Evolutionary conservation across 2,113 vertebrate genomes (phyloP).

Genomic region (Myrmecophaga tridactyla): DNA sequence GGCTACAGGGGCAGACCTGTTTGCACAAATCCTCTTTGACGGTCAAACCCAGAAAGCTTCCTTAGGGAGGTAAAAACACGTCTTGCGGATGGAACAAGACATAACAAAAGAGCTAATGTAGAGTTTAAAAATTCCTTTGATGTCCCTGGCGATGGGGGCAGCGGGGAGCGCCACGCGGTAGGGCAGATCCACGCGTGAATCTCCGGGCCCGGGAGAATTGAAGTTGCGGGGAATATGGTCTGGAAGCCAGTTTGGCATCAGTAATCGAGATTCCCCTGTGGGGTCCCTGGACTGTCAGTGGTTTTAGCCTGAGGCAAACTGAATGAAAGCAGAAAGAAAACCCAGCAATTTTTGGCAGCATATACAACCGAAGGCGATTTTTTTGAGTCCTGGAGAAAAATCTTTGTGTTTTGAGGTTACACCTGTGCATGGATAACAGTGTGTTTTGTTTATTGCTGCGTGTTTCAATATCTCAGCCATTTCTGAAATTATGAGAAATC

Average conservation of each 20-base stretch:
- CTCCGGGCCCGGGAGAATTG: neutral
- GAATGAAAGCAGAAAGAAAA: neutral
- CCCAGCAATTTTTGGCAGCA: neutral
- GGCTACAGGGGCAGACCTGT: neutral
- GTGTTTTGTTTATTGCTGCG: neutral
- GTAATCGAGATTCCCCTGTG: neutral
- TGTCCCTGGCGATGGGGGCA: neutral
- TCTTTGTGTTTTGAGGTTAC: neutral
- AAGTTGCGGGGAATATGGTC: neutral
- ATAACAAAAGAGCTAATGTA: neutral
- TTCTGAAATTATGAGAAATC: constrained; percentile 1
- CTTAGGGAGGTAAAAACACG: neutral
- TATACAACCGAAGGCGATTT: neutral
- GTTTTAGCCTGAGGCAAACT: neutral
- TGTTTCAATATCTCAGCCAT: neutral
- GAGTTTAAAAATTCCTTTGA: neutral
- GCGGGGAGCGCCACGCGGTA: rapidly evolving
- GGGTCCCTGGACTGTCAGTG: rapidly evolving
- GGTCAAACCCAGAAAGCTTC: neutral
- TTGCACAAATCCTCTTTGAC: neutral
- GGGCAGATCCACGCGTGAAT: neutral
- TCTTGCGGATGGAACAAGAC: neutral
- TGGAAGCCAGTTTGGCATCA: constrained; percentile 11
- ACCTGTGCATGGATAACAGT: neutral
- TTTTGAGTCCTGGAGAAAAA: neutral